Percentiles rank a stretch among this genome's conserved stretches.
Evolutionary conservation across 2,888 invertebrate species (phyloP).

Genomic region (Scaeva pyrastri): DNA sequence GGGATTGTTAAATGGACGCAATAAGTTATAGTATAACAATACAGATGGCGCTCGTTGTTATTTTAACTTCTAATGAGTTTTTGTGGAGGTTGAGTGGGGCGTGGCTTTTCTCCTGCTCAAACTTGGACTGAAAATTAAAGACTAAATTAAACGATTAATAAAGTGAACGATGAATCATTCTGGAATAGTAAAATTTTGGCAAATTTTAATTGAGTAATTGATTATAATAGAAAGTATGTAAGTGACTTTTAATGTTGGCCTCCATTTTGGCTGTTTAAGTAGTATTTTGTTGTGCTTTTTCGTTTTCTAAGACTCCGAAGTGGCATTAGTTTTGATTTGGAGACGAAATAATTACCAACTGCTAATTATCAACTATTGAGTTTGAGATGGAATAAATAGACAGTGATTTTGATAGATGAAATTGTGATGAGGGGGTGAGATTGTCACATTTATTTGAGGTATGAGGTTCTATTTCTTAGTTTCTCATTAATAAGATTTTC

Average conservation of each 20-base stretch:
- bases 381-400: background rate
- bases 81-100: constrained; percentile 28
- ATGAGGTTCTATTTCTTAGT: too few species aligned
- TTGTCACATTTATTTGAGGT: background rate
- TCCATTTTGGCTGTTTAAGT: background rate
- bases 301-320: background rate
- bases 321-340: constrained; percentile 1
- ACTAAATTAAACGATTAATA: constrained; percentile 25
- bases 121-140: background rate
- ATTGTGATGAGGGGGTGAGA: background rate
- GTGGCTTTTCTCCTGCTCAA: background rate
- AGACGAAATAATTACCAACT: background rate
- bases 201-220: constrained; percentile 73
- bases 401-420: constrained; percentile 27
- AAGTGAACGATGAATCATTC: constrained; percentile 64
- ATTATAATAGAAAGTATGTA: constrained; percentile 31
- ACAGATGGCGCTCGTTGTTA: constrained; percentile 39
- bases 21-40: background rate
- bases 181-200: constrained; percentile 66
- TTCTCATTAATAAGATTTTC: too few species aligned
- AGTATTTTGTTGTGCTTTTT: background rate
- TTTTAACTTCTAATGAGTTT: constrained; percentile 67
- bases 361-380: background rate
- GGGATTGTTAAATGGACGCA: constrained; percentile 16
- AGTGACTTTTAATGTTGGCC: background rate